Conservation (phyloP, 2,797 vertebrate genomes). For the Tenualosa ilisha region DNA sequence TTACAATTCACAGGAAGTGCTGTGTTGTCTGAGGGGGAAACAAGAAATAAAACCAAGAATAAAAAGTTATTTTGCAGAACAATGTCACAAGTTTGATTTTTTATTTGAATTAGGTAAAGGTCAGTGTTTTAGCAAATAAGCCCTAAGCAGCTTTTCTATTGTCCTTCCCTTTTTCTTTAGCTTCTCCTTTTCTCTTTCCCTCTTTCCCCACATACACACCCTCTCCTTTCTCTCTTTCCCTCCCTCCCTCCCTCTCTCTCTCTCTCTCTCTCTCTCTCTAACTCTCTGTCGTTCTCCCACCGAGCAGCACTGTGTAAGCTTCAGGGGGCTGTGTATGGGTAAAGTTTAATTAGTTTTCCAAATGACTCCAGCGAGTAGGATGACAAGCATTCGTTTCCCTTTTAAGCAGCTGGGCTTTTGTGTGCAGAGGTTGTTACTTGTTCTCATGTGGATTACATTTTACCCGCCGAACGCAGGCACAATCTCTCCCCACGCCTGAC, state of each 20-base stretch:
- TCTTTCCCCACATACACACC: slow-evolving; percentile 11
- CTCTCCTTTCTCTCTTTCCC: neutral
- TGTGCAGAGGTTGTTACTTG: slow-evolving; percentile 23
- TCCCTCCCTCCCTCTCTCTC: neutral
- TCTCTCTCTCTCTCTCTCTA: neutral
- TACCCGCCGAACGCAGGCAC: neutral
- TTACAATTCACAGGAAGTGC: slow-evolving; percentile 13
- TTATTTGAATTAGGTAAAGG: slow-evolving; percentile 52
- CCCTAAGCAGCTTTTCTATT: slow-evolving; percentile 36
- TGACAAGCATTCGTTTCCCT: slow-evolving; percentile 47
- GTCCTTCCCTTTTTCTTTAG: neutral
- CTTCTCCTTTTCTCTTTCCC: neutral
- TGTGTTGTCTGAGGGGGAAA: slow-evolving; percentile 29
- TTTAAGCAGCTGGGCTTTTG: slow-evolving; percentile 37
- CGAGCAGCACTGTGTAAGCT: slow-evolving; percentile 46
- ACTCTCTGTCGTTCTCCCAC: slow-evolving; percentile 24
- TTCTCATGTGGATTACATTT: slow-evolving; percentile 30
- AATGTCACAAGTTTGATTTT: slow-evolving; percentile 46
- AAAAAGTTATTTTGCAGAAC: slow-evolving; percentile 45
- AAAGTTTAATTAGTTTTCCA: slow-evolving; percentile 68
- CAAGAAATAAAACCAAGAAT: slow-evolving; percentile 29
- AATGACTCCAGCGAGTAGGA: slow-evolving; percentile 58
- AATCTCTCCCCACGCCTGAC: slow-evolving; percentile 2
- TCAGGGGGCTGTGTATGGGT: slow-evolving; percentile 48
- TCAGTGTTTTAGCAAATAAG: slow-evolving; percentile 51